A percentile compares a stretch with the other conserved stretches of the same genome.
These are phyloP conservation scores for Zhuqinia jingwanae DNA, from an alignment of 2,888 invertebrate genomes.

Conservation along the genomic window DNA sequence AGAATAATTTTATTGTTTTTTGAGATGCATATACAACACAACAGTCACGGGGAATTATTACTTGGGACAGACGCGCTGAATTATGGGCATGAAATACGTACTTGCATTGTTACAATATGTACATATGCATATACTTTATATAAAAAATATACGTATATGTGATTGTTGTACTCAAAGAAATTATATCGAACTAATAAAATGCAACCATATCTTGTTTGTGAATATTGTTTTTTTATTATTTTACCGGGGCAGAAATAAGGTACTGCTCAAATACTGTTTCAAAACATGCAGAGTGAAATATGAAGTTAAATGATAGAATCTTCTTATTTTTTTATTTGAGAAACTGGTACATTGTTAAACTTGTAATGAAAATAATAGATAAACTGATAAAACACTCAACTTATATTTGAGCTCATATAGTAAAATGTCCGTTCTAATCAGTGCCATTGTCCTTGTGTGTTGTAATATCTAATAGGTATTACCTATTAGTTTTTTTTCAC, in stretches of 20 bases:
- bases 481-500: constrained; percentile 7
- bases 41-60: constrained; percentile 49
- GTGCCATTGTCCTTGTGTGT: background rate
- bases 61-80: constrained; percentile 20
- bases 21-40: constrained; percentile 63
- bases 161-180: too few relatives aligned
- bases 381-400: background rate
- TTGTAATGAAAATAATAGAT: background rate
- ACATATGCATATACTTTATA: background rate
- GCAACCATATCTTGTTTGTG: background rate
- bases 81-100: background rate
- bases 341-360: too few relatives aligned
- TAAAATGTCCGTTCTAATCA: background rate
- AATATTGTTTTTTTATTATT: background rate
- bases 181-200: too few relatives aligned
- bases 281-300: constrained; percentile 47
- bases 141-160: too few relatives aligned
- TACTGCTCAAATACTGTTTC: constrained; percentile 11
- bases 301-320: background rate
- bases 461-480: constrained; percentile 12
- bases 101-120: background rate
- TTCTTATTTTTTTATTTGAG: too few relatives aligned
- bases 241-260: too few relatives aligned
- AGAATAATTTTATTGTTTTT: constrained; percentile 70
- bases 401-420: background rate